Conservation (phyloP, 1,140 invertebrate species). For the Aphelenchoides fujianensis region DNA sequence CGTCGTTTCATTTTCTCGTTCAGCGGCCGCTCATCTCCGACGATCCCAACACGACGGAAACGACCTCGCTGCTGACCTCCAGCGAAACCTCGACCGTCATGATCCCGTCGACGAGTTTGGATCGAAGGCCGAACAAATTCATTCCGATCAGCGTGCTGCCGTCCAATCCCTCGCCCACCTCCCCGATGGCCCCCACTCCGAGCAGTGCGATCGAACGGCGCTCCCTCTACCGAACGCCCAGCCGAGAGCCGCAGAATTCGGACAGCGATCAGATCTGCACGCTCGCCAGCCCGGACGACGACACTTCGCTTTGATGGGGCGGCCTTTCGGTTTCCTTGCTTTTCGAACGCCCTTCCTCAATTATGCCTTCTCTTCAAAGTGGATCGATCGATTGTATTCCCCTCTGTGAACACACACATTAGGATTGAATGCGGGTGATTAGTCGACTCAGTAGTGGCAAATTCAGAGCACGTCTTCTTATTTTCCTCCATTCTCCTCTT, state of each 20-base stretch:
- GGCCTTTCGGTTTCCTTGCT: no score
- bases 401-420: not conserved
- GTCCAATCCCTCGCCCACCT: not conserved
- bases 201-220: constrained; percentile 6
- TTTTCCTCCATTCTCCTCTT: not conserved
- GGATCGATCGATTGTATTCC: not conserved
- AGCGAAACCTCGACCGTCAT: not conserved
- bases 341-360: not conserved
- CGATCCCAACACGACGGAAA: not conserved
- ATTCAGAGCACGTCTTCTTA: not conserved
- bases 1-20: not conserved
- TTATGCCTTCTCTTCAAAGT: not conserved
- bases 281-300: constrained; percentile 13
- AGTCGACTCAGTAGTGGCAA: not conserved
- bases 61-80: not conserved
- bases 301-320: constrained; percentile 6
- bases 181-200: not conserved
- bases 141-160: constrained; percentile 14
- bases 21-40: not conserved
- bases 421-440: not conserved
- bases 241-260: not conserved
- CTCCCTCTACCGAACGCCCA: not conserved
- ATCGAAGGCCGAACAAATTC: constrained; percentile 8
- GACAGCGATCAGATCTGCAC: constrained; percentile 9
- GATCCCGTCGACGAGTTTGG: constrained; percentile 9